These are phyloP conservation scores for Dendrolimus houi DNA, from an alignment of 2,888 invertebrate species.

Conservation along the genomic window DNA sequence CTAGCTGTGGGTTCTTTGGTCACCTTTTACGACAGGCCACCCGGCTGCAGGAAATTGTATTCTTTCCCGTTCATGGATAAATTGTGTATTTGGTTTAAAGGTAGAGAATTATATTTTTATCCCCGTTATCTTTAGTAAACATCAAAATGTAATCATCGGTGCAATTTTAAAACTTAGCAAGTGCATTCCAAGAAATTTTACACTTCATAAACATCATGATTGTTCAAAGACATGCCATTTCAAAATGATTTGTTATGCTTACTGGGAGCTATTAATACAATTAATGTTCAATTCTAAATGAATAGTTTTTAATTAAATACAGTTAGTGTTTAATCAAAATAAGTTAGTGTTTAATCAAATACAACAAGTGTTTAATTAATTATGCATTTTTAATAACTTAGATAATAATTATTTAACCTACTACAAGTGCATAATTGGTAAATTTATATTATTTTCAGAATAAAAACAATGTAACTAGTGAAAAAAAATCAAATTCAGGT, in stretches of 20 bases:
- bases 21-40: no score
- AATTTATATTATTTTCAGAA: not conserved
- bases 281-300: not conserved
- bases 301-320: no score
- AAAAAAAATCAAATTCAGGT: not conserved
- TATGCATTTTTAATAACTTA: no score
- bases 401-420: slow-evolving; percentile 7
- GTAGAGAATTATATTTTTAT: no score
- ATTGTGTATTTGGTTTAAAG: no score
- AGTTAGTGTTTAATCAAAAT: no score
- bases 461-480: not conserved
- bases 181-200: not conserved
- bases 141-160: not conserved
- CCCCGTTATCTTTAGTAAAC: no score
- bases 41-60: no score
- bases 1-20: no score
- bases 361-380: no score
- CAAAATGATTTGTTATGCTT: not conserved
- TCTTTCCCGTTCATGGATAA: no score
- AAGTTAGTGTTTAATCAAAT: no score
- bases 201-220: not conserved
- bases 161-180: not conserved
- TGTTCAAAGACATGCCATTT: not conserved
- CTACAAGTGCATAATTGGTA: slow-evolving; percentile 11
- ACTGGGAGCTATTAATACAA: not conserved